Conservation (phyloP, 2,797 vertebrate genomes). For the Acanthiza pusilla region DNA sequence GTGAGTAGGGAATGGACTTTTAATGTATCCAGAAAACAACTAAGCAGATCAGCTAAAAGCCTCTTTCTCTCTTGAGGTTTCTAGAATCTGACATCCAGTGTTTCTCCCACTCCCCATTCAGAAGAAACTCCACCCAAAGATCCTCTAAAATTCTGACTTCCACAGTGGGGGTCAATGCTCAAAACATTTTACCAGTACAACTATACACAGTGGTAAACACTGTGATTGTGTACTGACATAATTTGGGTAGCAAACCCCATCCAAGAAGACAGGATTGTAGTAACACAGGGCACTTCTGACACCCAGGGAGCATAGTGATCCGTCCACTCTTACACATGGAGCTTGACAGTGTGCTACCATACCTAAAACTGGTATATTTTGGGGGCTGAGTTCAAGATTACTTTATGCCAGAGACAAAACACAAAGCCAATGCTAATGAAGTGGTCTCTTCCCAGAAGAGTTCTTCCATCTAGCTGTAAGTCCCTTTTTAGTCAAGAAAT, state of each 20-base stretch:
- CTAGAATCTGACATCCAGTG: background rate
- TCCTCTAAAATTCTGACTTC: background rate
- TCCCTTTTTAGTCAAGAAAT: background rate
- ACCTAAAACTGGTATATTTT: background rate
- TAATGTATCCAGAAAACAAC: background rate
- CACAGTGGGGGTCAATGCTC: rapidly evolving
- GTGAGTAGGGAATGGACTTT: background rate
- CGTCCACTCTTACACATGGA: background rate
- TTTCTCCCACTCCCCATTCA: background rate
- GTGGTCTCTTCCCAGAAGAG: background rate
- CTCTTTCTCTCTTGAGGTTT: background rate
- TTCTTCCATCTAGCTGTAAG: background rate
- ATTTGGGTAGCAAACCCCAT: background rate
- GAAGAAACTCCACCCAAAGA: background rate
- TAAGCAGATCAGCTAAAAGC: background rate
- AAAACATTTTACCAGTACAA: background rate
- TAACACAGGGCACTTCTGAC: background rate
- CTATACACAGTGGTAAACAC: background rate
- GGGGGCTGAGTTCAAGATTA: background rate
- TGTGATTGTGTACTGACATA: background rate
- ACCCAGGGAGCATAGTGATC: background rate
- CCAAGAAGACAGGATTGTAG: background rate
- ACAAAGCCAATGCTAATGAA: background rate
- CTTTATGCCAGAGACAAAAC: background rate
- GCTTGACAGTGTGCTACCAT: background rate